phyloP scores from a whole-genome alignment of 2,797 vertebrate genomes.

The Girardinus metallicus region DNA sequence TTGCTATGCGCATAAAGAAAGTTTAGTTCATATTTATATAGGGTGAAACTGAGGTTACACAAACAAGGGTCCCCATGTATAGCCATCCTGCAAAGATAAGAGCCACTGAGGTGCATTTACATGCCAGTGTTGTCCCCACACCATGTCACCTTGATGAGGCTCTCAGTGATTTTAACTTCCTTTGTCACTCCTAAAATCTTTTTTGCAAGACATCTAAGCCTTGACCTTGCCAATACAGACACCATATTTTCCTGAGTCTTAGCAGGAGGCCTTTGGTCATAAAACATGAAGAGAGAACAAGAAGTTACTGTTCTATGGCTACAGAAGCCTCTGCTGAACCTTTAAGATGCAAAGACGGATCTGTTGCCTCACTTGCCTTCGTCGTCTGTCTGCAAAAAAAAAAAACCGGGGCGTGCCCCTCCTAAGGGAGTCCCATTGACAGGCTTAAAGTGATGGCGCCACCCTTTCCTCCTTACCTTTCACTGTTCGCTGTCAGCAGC shows the following conservation, averaged over 20 bases:
- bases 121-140: slow-evolving; percentile 50
- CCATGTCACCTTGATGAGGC: slow-evolving; percentile 62
- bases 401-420: slow-evolving; percentile 74
- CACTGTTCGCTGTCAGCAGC: slow-evolving; percentile 53
- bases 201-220: slow-evolving; percentile 61
- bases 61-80: slow-evolving; percentile 40
- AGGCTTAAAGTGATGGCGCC: slow-evolving; percentile 68
- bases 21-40: slow-evolving; percentile 38
- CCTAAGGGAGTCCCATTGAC: slow-evolving; percentile 76
- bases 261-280: slow-evolving; percentile 64
- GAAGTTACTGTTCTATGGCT: slow-evolving; percentile 40
- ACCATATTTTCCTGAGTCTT: slow-evolving; percentile 31
- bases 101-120: slow-evolving; percentile 47
- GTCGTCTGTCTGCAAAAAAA: slow-evolving; percentile 49
- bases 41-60: slow-evolving; percentile 30
- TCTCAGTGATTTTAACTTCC: slow-evolving; percentile 39
- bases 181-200: slow-evolving; percentile 45
- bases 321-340: slow-evolving; percentile 45
- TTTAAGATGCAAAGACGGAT: slow-evolving; percentile 59
- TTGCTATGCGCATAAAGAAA: slow-evolving; percentile 27
- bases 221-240: slow-evolving; percentile 61
- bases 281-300: slow-evolving; percentile 49
- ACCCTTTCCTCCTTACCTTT: slow-evolving; percentile 73
- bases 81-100: slow-evolving; percentile 38
- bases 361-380: slow-evolving; percentile 58